phyloP scores from a whole-genome alignment of 2,797 vertebrate species.

The Menidia menidia region DNA sequence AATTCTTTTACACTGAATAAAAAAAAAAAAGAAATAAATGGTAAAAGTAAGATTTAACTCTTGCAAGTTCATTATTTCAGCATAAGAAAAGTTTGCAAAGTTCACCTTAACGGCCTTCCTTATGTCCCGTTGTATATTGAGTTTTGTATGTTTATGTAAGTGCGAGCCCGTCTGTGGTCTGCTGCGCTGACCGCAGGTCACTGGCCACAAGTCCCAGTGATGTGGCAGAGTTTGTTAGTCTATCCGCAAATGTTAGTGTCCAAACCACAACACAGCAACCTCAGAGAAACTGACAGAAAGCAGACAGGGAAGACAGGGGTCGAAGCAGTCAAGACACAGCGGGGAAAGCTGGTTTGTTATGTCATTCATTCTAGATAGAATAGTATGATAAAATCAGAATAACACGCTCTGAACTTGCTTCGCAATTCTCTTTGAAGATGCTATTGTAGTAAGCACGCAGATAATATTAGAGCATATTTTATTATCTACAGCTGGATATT shows the following conservation, averaged over 20 bases:
- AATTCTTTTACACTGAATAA: slow-evolving; percentile 39
- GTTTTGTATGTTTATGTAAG: slow-evolving; percentile 61
- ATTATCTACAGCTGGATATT: slow-evolving; percentile 18
- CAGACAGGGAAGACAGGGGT: slow-evolving; percentile 22
- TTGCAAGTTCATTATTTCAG: slow-evolving; percentile 3
- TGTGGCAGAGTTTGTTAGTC: slow-evolving; percentile 62
- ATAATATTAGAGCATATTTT: slow-evolving; percentile 18
- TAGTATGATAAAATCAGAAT: slow-evolving; percentile 20
- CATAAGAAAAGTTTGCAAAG: slow-evolving; percentile 12
- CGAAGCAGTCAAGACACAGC: neutral
- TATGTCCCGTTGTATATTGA: slow-evolving; percentile 39
- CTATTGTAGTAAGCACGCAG: slow-evolving; percentile 3
- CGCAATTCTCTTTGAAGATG: neutral
- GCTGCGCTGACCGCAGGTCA: slow-evolving; percentile 53
- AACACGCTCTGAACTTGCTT: slow-evolving; percentile 17
- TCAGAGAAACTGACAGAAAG: slow-evolving; percentile 59
- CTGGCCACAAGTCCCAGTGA: slow-evolving; percentile 55
- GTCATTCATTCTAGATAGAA: slow-evolving; percentile 22
- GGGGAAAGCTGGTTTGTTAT: slow-evolving; percentile 20
- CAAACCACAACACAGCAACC: slow-evolving; percentile 66
- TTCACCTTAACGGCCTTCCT: slow-evolving; percentile 16
- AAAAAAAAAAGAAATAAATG: slow-evolving; percentile 6
- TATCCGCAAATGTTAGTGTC: slow-evolving; percentile 60
- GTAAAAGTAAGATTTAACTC: neutral
- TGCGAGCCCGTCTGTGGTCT: slow-evolving; percentile 62